phyloP scores from a whole-genome alignment of 2,113 vertebrate genomes.

The Ptilonorhynchus violaceus region DNA sequence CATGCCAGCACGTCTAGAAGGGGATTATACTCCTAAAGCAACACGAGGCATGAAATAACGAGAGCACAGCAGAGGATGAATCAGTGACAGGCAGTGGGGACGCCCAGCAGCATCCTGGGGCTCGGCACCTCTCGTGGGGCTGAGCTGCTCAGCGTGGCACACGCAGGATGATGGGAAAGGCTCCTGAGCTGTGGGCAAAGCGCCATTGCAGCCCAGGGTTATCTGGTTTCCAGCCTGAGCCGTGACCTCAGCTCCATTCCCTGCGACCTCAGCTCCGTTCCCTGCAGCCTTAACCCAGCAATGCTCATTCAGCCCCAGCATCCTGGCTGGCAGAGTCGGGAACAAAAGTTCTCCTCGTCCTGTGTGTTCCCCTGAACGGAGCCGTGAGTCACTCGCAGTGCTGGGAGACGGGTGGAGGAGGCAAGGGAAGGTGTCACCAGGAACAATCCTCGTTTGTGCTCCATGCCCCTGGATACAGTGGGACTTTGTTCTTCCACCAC shows the following conservation, averaged over 20 bases:
- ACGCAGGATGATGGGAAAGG: not conserved
- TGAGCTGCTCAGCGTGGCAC: not conserved
- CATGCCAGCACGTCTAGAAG: fast-evolving
- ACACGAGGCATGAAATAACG: fast-evolving
- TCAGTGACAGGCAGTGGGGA: not conserved
- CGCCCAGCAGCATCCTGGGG: fast-evolving
- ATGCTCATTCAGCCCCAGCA: not conserved
- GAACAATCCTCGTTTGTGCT: not conserved
- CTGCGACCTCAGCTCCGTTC: not conserved
- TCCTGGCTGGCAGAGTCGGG: not conserved
- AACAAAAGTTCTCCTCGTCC: not conserved
- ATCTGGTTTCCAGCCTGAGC: not conserved
- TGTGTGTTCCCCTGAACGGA: fast-evolving
- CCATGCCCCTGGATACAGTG: not conserved
- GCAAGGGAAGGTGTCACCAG: not conserved
- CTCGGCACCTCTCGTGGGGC: not conserved
- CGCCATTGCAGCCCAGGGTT: not conserved
- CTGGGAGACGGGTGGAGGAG: not conserved
- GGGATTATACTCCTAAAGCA: not conserved
- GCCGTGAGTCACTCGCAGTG: not conserved
- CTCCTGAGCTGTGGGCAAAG: not conserved
- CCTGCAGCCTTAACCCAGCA: not conserved
- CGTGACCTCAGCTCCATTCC: not conserved
- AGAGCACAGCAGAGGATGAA: not conserved
- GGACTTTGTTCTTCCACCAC: not conserved